phyloP scores from a whole-genome alignment of 2,113 vertebrate species.

The Catharus minimus region DNA sequence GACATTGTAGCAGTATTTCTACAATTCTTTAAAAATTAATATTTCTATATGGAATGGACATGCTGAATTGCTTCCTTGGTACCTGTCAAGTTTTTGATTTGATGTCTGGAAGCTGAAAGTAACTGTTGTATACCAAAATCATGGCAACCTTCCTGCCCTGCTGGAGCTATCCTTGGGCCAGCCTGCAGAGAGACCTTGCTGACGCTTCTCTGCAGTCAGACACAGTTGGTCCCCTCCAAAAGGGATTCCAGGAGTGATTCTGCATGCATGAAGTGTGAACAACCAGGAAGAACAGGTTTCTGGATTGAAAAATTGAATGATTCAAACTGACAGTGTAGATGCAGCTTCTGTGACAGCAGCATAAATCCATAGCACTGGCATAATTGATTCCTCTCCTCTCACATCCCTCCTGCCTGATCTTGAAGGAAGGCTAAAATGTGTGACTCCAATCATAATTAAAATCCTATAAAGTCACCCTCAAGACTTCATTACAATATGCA shows the following conservation, averaged over 20 bases:
- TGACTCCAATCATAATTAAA: background rate
- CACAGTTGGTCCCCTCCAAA: background rate
- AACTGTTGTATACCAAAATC: background rate
- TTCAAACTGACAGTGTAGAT: background rate
- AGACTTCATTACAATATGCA: background rate
- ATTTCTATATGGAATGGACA: background rate
- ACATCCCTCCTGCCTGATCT: background rate
- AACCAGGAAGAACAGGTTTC: background rate
- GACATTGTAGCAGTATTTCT: background rate
- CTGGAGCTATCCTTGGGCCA: background rate
- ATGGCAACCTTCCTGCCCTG: background rate
- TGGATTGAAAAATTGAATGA: constrained; percentile 18
- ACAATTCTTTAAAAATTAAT: background rate
- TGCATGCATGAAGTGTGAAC: background rate
- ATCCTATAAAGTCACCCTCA: background rate
- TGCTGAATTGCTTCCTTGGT: background rate
- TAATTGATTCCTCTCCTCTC: background rate
- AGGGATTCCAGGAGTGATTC: background rate
- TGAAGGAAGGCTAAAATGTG: background rate
- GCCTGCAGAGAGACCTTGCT: background rate
- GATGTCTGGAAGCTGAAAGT: background rate
- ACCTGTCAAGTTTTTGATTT: background rate
- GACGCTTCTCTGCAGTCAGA: background rate
- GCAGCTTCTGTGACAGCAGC: background rate
- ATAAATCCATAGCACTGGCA: background rate